Percentiles rank a stretch among this genome's conserved stretches.
Conservation (phyloP, 92 coral and sea anemone genomes). For the Galaxea fascicularis region DNA sequence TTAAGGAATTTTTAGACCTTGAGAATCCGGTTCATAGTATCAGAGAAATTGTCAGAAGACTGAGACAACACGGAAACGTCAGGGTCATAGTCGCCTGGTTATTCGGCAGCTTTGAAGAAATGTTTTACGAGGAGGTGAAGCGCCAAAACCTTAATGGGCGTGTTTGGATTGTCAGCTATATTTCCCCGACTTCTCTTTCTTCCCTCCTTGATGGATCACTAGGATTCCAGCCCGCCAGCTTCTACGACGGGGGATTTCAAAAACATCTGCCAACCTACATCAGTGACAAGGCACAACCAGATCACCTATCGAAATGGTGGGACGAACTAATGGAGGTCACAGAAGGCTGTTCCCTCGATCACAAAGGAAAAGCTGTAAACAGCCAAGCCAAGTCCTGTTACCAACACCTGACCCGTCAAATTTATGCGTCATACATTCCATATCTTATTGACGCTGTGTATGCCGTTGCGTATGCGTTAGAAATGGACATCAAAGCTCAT, state of each 20-base stretch:
- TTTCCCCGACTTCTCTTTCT: slow-evolving; percentile 66
- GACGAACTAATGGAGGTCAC: slow-evolving; percentile 56
- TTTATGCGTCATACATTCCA: slow-evolving; percentile 1
- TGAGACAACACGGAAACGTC: slow-evolving; percentile 64
- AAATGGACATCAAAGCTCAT: background rate
- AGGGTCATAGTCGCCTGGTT: slow-evolving; percentile 77
- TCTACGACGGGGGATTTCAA: slow-evolving; percentile 39
- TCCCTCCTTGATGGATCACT: slow-evolving; percentile 64
- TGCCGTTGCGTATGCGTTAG: slow-evolving; percentile 15
- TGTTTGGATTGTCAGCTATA: slow-evolving; percentile 77
- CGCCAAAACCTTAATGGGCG: slow-evolving; percentile 69
- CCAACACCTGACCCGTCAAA: background rate
- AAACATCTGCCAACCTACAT: slow-evolving; percentile 28
- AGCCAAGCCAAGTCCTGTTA: background rate
- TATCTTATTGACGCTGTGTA: slow-evolving; percentile 31
- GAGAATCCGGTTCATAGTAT: slow-evolving; percentile 67
- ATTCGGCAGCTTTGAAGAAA: slow-evolving; percentile 63
- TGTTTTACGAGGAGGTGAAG: slow-evolving; percentile 71
- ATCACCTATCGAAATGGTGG: slow-evolving; percentile 58
- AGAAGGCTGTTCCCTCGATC: slow-evolving; percentile 19
- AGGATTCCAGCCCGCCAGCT: slow-evolving; percentile 62
- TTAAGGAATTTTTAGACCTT: slow-evolving; percentile 72
- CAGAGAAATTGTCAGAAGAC: slow-evolving; percentile 60
- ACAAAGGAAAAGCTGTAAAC: background rate
- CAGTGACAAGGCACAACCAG: background rate